Evolutionary conservation across 2,113 vertebrate species (phyloP).

Genomic region (Gavialis gangeticus): DNA sequence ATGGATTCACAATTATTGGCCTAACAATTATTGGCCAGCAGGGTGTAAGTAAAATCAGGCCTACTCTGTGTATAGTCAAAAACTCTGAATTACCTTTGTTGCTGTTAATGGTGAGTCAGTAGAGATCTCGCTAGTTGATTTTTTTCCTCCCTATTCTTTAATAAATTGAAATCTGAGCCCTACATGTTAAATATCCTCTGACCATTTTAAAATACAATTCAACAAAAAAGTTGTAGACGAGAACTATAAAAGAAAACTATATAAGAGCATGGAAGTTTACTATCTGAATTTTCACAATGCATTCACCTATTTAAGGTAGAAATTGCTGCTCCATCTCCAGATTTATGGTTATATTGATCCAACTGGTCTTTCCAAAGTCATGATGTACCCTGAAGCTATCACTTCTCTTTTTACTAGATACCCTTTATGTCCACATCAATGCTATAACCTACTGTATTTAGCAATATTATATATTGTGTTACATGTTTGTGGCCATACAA

Average conservation of each 20-base stretch:
- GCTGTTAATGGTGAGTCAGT: neutral
- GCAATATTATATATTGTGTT: neutral
- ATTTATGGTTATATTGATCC: neutral
- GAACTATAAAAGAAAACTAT: neutral
- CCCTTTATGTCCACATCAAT: neutral
- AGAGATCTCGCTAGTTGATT: neutral
- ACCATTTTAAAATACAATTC: neutral
- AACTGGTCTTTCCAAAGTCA: neutral
- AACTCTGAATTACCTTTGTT: neutral
- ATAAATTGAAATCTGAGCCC: neutral
- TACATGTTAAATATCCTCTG: neutral
- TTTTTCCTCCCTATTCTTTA: neutral
- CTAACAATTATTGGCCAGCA: neutral
- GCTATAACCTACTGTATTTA: neutral
- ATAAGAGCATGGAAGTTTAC: neutral
- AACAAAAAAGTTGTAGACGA: neutral
- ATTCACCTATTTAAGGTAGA: neutral
- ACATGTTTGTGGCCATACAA: neutral
- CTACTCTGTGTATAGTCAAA: neutral
- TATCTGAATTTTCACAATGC: neutral
- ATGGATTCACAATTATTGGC: fast-evolving
- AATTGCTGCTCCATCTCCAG: neutral
- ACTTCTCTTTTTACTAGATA: neutral
- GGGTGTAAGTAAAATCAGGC: neutral
- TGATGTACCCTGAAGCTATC: neutral